Evolutionary conservation across 2,113 vertebrate species (phyloP).

Genomic region (Willisornis vidua): DNA sequence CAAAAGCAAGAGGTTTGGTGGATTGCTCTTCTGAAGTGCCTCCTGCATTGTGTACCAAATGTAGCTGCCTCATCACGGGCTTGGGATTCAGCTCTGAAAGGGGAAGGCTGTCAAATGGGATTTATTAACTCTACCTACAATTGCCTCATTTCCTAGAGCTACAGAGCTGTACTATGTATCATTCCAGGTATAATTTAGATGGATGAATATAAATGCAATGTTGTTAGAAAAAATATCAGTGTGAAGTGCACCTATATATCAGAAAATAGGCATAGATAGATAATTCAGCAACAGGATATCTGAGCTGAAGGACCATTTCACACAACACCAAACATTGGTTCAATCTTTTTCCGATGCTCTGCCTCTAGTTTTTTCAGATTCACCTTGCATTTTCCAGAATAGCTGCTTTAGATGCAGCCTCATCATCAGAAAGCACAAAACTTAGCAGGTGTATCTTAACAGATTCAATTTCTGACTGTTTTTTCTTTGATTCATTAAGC

Average conservation of each 20-base stretch:
- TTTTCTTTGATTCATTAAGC: conserved; percentile 13
- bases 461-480: background rate
- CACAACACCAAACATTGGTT: background rate
- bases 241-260: background rate
- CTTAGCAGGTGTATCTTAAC: background rate
- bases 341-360: background rate
- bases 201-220: background rate
- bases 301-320: conserved; percentile 1
- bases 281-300: background rate
- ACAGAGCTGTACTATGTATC: background rate
- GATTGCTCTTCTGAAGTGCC: background rate
- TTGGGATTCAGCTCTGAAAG: background rate
- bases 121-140: conserved; percentile 15
- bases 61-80: background rate
- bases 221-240: background rate
- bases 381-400: background rate
- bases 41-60: background rate
- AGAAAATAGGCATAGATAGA: background rate
- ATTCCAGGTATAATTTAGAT: background rate
- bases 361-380: background rate
- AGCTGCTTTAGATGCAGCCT: background rate
- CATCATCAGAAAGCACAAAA: background rate
- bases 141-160: background rate
- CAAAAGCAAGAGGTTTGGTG: background rate
- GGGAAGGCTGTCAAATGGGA: background rate